These are phyloP conservation scores for Cettia cetti DNA, from an alignment of 2,113 vertebrate species.

Conservation along the genomic window DNA sequence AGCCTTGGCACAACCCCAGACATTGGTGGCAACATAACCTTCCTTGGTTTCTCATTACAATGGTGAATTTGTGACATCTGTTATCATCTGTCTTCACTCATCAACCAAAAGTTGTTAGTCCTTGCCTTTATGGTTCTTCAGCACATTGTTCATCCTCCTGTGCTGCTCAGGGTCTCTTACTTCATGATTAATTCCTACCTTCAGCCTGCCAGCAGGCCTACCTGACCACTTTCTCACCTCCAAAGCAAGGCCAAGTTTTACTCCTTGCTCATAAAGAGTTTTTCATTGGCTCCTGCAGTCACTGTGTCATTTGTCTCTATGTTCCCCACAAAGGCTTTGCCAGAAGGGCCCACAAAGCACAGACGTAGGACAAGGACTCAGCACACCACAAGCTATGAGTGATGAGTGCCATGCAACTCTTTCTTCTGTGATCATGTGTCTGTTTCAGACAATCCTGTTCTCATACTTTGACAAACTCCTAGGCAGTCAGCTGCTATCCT, in stretches of 20 bases:
- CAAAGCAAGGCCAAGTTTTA: not conserved
- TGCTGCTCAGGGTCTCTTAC: accelerated
- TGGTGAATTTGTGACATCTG: not conserved
- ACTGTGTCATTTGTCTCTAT: not conserved
- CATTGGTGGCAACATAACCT: not conserved
- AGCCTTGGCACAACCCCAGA: not conserved
- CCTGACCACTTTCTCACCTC: not conserved
- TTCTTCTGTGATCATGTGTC: not conserved
- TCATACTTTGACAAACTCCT: not conserved
- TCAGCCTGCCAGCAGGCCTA: not conserved
- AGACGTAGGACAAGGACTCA: not conserved
- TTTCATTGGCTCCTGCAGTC: not conserved
- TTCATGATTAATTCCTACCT: not conserved
- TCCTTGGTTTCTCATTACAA: not conserved
- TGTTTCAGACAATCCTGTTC: not conserved
- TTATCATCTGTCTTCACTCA: not conserved
- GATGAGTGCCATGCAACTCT: not conserved
- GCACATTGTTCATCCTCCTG: not conserved
- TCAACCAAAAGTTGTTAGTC: not conserved
- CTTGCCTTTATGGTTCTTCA: not conserved
- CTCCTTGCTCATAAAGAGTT: not conserved
- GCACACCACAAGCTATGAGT: not conserved
- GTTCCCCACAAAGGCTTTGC: not conserved
- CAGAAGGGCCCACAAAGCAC: not conserved
- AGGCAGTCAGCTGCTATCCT: not conserved